phyloP scores from a whole-genome alignment of 2,113 vertebrate genomes.

The Sebastes fasciatus region DNA sequence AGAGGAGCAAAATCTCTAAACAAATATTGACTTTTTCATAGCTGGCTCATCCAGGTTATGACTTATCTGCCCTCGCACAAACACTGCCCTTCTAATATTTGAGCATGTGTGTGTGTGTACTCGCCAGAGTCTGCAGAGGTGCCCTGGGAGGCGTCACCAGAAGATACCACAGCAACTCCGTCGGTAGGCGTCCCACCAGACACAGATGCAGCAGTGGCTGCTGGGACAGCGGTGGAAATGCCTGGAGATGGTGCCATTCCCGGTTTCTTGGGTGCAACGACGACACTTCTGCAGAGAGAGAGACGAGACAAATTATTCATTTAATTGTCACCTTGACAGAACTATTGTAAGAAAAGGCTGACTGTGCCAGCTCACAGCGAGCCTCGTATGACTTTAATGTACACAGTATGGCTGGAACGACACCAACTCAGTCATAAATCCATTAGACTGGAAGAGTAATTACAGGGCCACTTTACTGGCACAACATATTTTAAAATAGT shows the following conservation, averaged over 20 bases:
- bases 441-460: slow-evolving; percentile 45
- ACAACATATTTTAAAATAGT: slow-evolving; percentile 53
- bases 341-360: slow-evolving; percentile 13
- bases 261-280: slow-evolving; percentile 91
- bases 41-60: slow-evolving; percentile 16
- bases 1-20: slow-evolving; percentile 23
- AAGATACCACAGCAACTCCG: slow-evolving; percentile 92
- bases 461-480: slow-evolving; percentile 48
- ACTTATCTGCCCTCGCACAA: slow-evolving; percentile 15
- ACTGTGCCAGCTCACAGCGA: slow-evolving; percentile 5
- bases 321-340: slow-evolving; percentile 8
- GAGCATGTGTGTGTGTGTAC: slow-evolving; percentile 81
- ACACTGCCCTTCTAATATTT: slow-evolving; percentile 13
- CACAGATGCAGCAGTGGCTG: slow-evolving; percentile 69
- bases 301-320: not conserved
- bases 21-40: slow-evolving; percentile 44
- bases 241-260: slow-evolving; percentile 61
- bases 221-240: slow-evolving; percentile 70
- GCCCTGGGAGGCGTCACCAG: slow-evolving; percentile 85
- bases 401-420: not conserved
- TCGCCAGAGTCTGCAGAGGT: slow-evolving; percentile 75
- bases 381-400: not conserved
- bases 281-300: slow-evolving; percentile 88
- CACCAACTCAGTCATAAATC: slow-evolving; percentile 1
- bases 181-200: slow-evolving; percentile 79